Conservation (phyloP, 2,888 invertebrate species). For the Palloptera scutellata region DNA sequence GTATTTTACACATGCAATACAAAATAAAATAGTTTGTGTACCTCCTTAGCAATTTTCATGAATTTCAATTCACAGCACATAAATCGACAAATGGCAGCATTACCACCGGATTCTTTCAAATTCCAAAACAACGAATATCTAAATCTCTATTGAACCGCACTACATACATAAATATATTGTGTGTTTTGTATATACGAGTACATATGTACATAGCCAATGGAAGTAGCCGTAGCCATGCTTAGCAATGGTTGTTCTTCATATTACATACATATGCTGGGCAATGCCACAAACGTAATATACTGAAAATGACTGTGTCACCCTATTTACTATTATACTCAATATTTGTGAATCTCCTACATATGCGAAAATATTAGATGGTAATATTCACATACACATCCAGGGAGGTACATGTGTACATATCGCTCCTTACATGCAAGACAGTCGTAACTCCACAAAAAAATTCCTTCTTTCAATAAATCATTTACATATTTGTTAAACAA, state of each 20-base stretch:
- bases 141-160: neutral
- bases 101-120: conserved; percentile 2
- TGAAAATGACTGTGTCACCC: too few relatives aligned
- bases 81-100: conserved; percentile 24
- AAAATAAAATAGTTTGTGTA: too few relatives aligned
- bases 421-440: too few relatives aligned
- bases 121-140: conserved; percentile 14
- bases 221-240: neutral
- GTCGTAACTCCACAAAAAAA: too few relatives aligned
- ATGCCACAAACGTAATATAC: neutral
- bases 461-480: too few relatives aligned
- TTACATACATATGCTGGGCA: conserved; percentile 1
- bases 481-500: too few relatives aligned
- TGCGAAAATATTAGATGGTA: too few relatives aligned
- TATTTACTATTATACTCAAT: too few relatives aligned
- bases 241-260: neutral
- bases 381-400: too few relatives aligned
- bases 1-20: too few relatives aligned
- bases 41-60: conserved; percentile 18
- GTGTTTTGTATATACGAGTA: neutral
- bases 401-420: too few relatives aligned
- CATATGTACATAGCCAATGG: neutral
- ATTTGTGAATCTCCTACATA: too few relatives aligned
- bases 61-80: conserved; percentile 22
- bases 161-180: neutral